A percentile compares a stretch with the other conserved stretches of the same genome.
Conservation (phyloP, 2,113 vertebrate species). For the Phalacrocorax aristotelis region DNA sequence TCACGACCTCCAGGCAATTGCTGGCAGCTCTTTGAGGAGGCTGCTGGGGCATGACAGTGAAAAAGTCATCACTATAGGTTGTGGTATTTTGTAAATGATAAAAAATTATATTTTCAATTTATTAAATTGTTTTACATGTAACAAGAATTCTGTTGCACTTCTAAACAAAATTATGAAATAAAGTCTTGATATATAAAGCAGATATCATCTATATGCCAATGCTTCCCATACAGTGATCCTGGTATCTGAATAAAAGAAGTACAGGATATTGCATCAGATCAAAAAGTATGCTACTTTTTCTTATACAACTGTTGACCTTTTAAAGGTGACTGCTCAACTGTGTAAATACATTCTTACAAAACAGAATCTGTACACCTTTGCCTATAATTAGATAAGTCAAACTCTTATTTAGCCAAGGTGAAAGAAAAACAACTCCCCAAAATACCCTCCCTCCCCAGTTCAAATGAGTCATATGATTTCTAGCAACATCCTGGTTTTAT, state of each 20-base stretch:
- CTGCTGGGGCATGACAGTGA: not conserved
- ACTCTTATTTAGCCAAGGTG: conserved; percentile 7
- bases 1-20: conserved; percentile 32
- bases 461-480: conserved; percentile 36
- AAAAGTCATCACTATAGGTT: not conserved
- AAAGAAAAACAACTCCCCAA: not conserved
- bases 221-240: not conserved
- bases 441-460: not conserved
- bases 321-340: not conserved
- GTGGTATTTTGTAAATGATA: not conserved
- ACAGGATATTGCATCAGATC: not conserved
- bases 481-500: conserved; percentile 51
- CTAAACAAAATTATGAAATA: not conserved
- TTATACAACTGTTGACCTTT: not conserved
- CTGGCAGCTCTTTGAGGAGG: not conserved
- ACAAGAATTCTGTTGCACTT: not conserved
- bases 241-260: not conserved
- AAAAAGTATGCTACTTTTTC: not conserved
- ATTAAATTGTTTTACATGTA: not conserved
- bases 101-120: not conserved
- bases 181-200: not conserved
- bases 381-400: not conserved
- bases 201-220: not conserved
- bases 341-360: not conserved
- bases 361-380: not conserved